These are phyloP conservation scores for Manacus vitellinus DNA, from an alignment of 2,113 vertebrate species.

Conservation along the genomic window DNA sequence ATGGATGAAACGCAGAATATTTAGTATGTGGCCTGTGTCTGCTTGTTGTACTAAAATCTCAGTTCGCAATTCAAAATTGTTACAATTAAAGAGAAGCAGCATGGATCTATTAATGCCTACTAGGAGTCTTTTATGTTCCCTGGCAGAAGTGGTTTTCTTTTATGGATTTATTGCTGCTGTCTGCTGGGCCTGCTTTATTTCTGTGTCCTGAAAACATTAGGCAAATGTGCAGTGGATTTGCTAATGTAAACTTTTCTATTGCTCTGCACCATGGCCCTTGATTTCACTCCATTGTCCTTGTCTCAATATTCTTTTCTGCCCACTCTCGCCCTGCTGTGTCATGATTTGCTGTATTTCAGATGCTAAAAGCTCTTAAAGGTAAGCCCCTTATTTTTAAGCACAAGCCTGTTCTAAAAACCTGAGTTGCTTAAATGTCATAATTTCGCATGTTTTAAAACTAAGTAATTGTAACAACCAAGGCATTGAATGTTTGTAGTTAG, in stretches of 20 bases:
- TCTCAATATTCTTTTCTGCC: neutral
- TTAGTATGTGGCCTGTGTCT: neutral
- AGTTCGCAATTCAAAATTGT: neutral
- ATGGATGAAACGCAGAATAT: neutral
- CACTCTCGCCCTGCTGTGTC: conserved; percentile 18
- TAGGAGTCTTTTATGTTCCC: neutral
- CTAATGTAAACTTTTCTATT: conserved; percentile 41
- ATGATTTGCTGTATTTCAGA: conserved; percentile 35
- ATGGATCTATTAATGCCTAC: neutral
- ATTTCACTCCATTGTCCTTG: conserved; percentile 8
- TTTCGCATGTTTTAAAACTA: neutral
- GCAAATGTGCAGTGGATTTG: conserved; percentile 29
- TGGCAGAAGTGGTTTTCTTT: neutral
- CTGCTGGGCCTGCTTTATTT: neutral
- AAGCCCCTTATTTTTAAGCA: neutral
- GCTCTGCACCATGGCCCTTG: neutral
- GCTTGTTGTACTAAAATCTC: neutral
- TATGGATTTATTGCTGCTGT: conserved; percentile 22
- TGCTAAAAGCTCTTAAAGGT: neutral
- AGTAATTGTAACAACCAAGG: neutral
- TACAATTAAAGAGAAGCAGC: neutral
- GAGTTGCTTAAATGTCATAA: neutral
- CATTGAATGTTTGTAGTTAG: neutral
- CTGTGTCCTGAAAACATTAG: neutral
- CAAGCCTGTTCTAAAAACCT: conserved; percentile 13